Evolutionary conservation across 2,113 vertebrate species (phyloP).

Genomic region (Myrmophylax atrothorax): DNA sequence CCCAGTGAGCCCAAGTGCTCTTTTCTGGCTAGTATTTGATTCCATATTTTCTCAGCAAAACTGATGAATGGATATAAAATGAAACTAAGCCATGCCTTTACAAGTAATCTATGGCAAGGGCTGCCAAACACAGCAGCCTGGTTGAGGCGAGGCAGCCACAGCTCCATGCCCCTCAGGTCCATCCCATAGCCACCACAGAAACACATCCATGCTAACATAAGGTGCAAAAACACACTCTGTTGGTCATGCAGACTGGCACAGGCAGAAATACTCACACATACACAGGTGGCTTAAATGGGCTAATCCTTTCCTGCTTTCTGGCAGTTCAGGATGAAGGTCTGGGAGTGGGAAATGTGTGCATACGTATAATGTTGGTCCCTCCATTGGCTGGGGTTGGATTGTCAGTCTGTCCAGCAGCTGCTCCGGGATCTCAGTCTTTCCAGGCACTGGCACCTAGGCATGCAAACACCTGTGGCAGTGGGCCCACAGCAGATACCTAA

Average conservation of each 20-base stretch:
- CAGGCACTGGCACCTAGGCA: background rate
- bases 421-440: background rate
- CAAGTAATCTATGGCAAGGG: background rate
- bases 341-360: background rate
- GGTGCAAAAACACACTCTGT: fast-evolving
- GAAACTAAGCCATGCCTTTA: background rate
- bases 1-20: fast-evolving
- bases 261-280: background rate
- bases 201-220: background rate
- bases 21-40: background rate
- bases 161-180: background rate
- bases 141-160: fast-evolving
- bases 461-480: background rate
- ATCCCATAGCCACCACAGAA: background rate
- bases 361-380: background rate
- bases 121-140: background rate
- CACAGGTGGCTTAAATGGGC: background rate
- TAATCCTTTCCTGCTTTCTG: background rate
- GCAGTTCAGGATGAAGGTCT: background rate
- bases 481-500: background rate
- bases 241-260: background rate
- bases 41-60: background rate
- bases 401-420: background rate
- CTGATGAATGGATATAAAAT: background rate
- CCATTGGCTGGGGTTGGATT: background rate